Base-by-base conservation (phyloP, 2,888 invertebrate genomes). In the Muscina levida region DNA sequence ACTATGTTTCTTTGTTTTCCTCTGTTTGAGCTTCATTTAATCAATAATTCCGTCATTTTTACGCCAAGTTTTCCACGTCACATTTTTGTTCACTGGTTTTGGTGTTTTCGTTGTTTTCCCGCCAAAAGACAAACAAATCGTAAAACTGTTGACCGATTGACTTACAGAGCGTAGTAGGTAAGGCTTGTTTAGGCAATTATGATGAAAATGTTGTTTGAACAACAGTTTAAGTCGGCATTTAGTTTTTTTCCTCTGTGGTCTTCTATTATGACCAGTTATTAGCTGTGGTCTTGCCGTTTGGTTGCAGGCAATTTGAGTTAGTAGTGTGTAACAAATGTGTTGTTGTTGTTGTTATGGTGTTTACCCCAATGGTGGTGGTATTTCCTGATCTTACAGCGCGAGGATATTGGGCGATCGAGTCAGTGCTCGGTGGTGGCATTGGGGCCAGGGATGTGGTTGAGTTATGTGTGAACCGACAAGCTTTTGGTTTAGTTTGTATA, bases 111-210 rank as follows among this genome's bases (percentile, higher is more conserved):
- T 42, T 57, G 22, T 4, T 17, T 56, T 19, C 6, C 15, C 22
- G 13, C 46, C 26, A 10, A 51, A 26, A 42, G n/a, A 37, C n/a
- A 46, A 59, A 72, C n/a, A 75, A 68, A 72, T 46, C 31, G 56
- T 74, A 65, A 75, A 56, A 72, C 72, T 72, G 48, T 76, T 79
- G 79, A 79, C 79, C 79, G 76, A 79, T 76, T 79, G 79, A 76
- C 79, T 79, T 68, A 79, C 56, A 72, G 65, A 68, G 6, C 44
- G 37, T 11, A 19, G 37, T 6, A 19, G 56, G 22, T 19, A 57
- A 22, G 51, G 72, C 77, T 59, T 15, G 77, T 72, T 72, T 72
- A 39, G 22, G 57, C 6, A 11, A 10, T 65, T 26, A 3, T 57
- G 39, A 59, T 39, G 39, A 59, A 59, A 39, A 39, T 5, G 8